A percentile compares a stretch with the other conserved stretches of the same genome.
Conservation (phyloP, 2,888 invertebrate genomes). For the Penaeus monodon region DNA sequence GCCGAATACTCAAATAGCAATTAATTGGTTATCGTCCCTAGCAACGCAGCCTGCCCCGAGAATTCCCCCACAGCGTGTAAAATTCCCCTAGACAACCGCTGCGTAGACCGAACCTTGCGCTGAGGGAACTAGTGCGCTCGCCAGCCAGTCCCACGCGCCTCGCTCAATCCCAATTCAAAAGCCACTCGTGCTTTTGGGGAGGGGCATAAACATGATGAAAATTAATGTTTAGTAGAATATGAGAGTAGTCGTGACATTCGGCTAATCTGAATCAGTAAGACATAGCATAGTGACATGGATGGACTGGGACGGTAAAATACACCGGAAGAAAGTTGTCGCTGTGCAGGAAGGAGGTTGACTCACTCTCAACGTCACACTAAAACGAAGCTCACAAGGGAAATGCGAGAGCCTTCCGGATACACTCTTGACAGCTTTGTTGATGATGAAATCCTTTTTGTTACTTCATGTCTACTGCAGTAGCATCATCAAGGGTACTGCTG, state of each 20-base stretch:
- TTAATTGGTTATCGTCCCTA: too few species aligned
- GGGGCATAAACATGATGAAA: too few species aligned
- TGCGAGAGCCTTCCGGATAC: background rate
- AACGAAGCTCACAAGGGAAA: background rate
- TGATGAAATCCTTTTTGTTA: too few species aligned
- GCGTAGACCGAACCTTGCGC: conserved; percentile 36
- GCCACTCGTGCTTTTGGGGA: too few species aligned
- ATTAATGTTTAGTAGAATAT: too few species aligned
- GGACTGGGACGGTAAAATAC: conserved; percentile 19
- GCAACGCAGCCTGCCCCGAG: too few species aligned
- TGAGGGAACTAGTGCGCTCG: conserved; percentile 31
- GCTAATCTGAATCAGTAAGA: too few species aligned
- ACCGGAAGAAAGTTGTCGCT: conserved; percentile 38
- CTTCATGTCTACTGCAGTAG: too few species aligned
- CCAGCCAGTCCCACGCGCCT: background rate
- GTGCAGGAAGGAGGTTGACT: conserved; percentile 37
- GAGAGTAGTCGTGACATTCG: too few species aligned
- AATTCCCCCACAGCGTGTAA: conserved; percentile 17
- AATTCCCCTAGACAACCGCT: conserved; percentile 15
- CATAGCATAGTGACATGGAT: background rate
- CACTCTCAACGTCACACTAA: conserved; percentile 25
- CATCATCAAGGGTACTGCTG: too few species aligned
- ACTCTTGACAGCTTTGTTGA: background rate
- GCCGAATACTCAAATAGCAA: too few species aligned
- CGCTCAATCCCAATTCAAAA: background rate